Base-by-base conservation (phyloP, 2,888 invertebrate genomes). In the Colostygia pectinataria region DNA sequence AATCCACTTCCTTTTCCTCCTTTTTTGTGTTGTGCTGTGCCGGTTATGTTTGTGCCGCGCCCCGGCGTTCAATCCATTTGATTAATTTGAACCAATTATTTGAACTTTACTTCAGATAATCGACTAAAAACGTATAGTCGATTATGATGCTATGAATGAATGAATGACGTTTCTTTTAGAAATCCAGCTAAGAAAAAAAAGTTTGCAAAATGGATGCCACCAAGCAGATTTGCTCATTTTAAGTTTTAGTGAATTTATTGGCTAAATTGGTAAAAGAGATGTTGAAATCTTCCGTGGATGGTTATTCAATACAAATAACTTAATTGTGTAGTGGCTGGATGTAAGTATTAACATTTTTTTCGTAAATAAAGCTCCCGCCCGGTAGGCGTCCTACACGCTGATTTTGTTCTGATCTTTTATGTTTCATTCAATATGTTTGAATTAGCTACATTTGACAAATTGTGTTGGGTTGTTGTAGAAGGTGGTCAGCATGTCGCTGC, bases 401-500 rank as follows among this genome's bases (percentile, higher is more conserved):
- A 14, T 63, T 50, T 53, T 49, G 39, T 48, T 31, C 33, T 25
- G 1, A 14, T 31, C 8, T 12, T 28, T 41, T 52, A n/a, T 36
- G 41, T 41, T 46, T 15, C n/a, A n/a, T n/a, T n/a, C n/a, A n/a
- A n/a, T n/a, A n/a, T n/a, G n/a, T n/a, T n/a, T n/a, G n/a, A n/a
- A n/a, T n/a, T n/a, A n/a, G 1, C 6, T 7, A 2, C 6, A 20
- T 33, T 1, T 32, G 4, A 23, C 8, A 34, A 7, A 18, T 20
- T n/a, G 13, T 28, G 12, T 34, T 41, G 23, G 3, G 47, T 64
- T 59, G 13, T 68, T 65, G 8, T 71, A 86, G 86, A 77, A 78
- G 81, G 85, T 77, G 81, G 70, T 74, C 77, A 87, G 89, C 87
- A 95, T 95, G 95, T 94, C 95, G 78, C 91, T 95, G 80, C 95